phyloP scores from a whole-genome alignment of 2,113 vertebrate species.

The Indri indri region DNA sequence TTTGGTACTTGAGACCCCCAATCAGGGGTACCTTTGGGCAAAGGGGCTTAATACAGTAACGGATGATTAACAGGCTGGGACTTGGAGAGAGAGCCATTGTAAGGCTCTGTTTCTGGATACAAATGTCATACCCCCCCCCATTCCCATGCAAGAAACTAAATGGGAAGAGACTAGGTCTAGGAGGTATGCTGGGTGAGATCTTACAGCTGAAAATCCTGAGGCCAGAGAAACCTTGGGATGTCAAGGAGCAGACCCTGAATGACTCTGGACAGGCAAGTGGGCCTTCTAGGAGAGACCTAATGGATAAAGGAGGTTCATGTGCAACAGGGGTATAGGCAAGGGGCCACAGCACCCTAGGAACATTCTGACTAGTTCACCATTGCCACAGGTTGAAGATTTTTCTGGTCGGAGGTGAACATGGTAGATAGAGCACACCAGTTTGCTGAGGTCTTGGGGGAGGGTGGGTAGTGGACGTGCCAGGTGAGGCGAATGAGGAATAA shows the following conservation, averaged over 20 bases:
- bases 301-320: not conserved
- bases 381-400: slow-evolving; percentile 14
- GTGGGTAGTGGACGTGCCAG: not conserved
- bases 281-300: not conserved
- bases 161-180: not conserved
- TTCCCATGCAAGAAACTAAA: not conserved
- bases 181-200: not conserved
- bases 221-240: not conserved
- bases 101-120: not conserved
- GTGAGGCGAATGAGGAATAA: not conserved
- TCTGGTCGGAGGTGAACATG: not conserved
- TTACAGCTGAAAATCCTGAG: not conserved
- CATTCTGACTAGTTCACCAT: not conserved
- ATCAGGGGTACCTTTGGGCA: slow-evolving; percentile 24
- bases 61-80: not conserved
- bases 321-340: not conserved
- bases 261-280: not conserved
- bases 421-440: not conserved
- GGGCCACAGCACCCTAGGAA: not conserved
- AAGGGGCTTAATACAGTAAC: slow-evolving; percentile 1
- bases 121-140: not conserved
- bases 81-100: not conserved
- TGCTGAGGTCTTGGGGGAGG: not conserved
- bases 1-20: slow-evolving; percentile 18
- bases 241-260: not conserved